These are phyloP conservation scores for Polyodon spathula DNA, from an alignment of 2,113 vertebrate genomes.

Conservation along the genomic window DNA sequence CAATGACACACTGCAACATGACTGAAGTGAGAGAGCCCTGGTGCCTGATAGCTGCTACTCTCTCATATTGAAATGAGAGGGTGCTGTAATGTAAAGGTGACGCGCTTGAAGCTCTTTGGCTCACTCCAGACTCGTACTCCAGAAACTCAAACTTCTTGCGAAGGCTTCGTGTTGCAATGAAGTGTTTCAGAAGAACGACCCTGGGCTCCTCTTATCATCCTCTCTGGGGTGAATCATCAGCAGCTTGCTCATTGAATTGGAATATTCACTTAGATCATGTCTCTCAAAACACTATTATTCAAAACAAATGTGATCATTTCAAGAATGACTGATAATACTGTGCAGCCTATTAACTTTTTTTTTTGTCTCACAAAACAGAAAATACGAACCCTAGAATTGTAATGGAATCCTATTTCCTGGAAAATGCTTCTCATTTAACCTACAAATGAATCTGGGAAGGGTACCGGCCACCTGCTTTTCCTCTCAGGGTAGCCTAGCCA, in stretches of 20 bases:
- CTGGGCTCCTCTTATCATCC: conserved; percentile 21
- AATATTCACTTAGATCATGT: conserved; percentile 10
- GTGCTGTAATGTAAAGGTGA: conserved; percentile 16
- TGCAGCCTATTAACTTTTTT: too few relatives aligned
- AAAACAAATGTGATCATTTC: conserved; percentile 23
- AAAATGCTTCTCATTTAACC: too few relatives aligned
- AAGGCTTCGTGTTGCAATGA: conserved; percentile 19
- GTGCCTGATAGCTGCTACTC: conserved; percentile 15
- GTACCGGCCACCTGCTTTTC: too few relatives aligned
- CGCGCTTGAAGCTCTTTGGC: conserved; percentile 19
- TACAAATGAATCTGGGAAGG: too few relatives aligned
- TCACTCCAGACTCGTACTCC: conserved; percentile 21
- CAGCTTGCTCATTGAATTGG: conserved; percentile 19
- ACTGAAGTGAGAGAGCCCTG: conserved; percentile 6
- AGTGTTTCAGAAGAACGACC: conserved; percentile 19
- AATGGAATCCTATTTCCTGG: too few relatives aligned
- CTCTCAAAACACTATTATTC: conserved; percentile 25
- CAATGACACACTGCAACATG: conserved; percentile 11
- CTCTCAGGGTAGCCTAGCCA: too few relatives aligned
- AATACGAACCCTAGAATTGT: too few relatives aligned
- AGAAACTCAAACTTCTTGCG: conserved; percentile 23
- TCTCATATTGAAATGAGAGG: conserved; percentile 15
- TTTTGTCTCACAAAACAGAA: too few relatives aligned
- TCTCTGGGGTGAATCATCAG: conserved; percentile 23
- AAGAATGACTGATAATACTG: too few relatives aligned